These are phyloP conservation scores for Pocillopora grandis DNA, from an alignment of 92 coral and sea anemone species.

Conservation along the genomic window DNA sequence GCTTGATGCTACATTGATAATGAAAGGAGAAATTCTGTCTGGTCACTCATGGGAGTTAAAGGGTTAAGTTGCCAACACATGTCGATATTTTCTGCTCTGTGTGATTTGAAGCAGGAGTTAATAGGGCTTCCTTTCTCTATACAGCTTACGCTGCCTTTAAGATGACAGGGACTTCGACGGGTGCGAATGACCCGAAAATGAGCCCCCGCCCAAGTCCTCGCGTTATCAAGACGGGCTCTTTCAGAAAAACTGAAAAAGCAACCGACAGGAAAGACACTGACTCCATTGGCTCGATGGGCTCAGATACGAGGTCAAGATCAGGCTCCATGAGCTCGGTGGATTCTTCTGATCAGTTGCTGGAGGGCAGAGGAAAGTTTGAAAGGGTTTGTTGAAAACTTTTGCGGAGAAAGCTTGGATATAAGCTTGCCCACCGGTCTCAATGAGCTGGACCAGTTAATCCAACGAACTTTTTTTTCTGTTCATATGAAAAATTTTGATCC, in stretches of 20 bases:
- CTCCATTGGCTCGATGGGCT: constrained; percentile 63
- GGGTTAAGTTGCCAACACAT: too few species aligned
- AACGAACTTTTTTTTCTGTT: too few species aligned
- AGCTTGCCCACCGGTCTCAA: too few species aligned
- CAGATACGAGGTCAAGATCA: constrained; percentile 78
- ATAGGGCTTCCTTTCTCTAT: not conserved
- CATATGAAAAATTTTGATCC: too few species aligned
- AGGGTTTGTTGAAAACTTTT: constrained; percentile 44
- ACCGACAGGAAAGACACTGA: constrained; percentile 68
- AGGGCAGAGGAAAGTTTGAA: constrained; percentile 93
- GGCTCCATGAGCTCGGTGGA: constrained; percentile 95
- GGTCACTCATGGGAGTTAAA: too few species aligned
- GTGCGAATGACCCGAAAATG: constrained; percentile 71
- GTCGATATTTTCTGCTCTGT: not conserved
- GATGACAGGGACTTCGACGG: constrained; percentile 78
- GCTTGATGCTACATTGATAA: too few species aligned
- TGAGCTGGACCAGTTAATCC: too few species aligned
- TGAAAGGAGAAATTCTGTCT: too few species aligned
- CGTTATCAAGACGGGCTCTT: not conserved
- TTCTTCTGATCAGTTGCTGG: constrained; percentile 80
- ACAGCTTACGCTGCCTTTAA: constrained; percentile 68
- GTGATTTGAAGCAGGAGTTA: too few species aligned
- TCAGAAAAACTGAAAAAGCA: constrained; percentile 11
- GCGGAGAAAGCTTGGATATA: too few species aligned
- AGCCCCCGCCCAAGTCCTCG: constrained; percentile 87